Conservation (phyloP, 2,113 vertebrate species). For the Oceanodroma tethys region DNA sequence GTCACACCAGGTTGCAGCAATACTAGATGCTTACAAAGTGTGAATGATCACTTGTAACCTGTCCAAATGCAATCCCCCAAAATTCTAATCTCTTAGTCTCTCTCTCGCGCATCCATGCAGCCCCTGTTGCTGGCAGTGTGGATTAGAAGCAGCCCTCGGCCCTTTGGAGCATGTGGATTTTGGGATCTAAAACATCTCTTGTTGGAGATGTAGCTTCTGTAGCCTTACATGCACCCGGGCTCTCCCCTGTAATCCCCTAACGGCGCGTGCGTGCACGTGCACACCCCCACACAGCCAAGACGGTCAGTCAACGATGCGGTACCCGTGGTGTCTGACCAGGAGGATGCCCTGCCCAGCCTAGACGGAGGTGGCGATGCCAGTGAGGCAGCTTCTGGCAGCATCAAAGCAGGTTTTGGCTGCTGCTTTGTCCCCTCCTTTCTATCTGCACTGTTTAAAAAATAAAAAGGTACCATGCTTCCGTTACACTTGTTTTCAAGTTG, state of each 20-base stretch:
- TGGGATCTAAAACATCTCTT: not conserved
- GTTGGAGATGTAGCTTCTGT: not conserved
- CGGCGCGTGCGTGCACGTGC: rapidly evolving
- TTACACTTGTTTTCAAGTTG: not conserved
- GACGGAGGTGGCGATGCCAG: not conserved
- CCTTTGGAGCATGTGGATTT: not conserved
- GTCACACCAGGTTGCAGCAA: not conserved
- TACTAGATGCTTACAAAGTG: not conserved
- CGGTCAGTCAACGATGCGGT: not conserved
- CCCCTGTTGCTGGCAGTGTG: not conserved
- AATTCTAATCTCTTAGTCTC: not conserved
- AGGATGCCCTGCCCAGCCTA: not conserved
- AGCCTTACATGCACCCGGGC: not conserved
- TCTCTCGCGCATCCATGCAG: not conserved
- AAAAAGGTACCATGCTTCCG: not conserved
- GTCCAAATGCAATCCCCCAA: not conserved
- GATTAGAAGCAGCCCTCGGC: not conserved
- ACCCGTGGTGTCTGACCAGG: not conserved
- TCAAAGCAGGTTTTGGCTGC: not conserved
- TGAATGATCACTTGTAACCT: not conserved
- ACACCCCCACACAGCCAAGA: not conserved
- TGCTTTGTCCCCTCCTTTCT: not conserved
- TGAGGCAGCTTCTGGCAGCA: not conserved
- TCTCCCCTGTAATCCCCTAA: not conserved
- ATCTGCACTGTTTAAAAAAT: not conserved